Base-by-base conservation (phyloP, 2,888 invertebrate species). In the Lymantria dispar region DNA sequence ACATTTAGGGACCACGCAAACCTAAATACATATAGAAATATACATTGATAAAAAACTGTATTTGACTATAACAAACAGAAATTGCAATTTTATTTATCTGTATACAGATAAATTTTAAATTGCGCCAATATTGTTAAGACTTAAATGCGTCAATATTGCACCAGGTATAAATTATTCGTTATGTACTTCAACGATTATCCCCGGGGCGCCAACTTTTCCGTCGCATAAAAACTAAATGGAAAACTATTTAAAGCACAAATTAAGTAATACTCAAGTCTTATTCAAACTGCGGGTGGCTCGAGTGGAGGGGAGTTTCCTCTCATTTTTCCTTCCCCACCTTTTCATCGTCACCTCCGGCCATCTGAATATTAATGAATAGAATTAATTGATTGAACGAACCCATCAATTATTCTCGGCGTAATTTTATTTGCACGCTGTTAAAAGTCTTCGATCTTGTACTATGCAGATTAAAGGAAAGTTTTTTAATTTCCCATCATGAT, bases 341-440 rank as follows among this genome's bases (percentile, higher is more conserved):
- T 60, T 50, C 60, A 60, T 58, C 68, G 66, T 64, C 62, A 59
- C 62, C 68, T 68, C 68, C 47, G 57, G 59, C 48, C 56, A 56
- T 56, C 63, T 70, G 76, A 75, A 77, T 76, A 76, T 74, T 73
- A 73, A 77, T 68, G 65, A 62, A 62, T 58, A 50, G 64, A 67
- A 72, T 71, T 73, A 76, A 77, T 76, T 75, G 74, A 75, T 77
- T 70, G 76, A 70, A 67, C 67, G 70, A 57, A 60, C 51, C 63
- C 70, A 74, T 75, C 76, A 77, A 73, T 76, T 77, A 77, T 75
- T 64, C 74, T 54, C 50, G 56, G 60, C 57, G 66, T 76, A 69
- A 74, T 75, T 72, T 68, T 72, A 75, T 76, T 75, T 71, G 65
- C 61, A 53, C 56, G 57, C 52, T 50, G 68, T 60, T 64, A 39